These are phyloP conservation scores for Cheiracanthium punctorium DNA, from an alignment of 2,888 invertebrate genomes.

Conservation along the genomic window DNA sequence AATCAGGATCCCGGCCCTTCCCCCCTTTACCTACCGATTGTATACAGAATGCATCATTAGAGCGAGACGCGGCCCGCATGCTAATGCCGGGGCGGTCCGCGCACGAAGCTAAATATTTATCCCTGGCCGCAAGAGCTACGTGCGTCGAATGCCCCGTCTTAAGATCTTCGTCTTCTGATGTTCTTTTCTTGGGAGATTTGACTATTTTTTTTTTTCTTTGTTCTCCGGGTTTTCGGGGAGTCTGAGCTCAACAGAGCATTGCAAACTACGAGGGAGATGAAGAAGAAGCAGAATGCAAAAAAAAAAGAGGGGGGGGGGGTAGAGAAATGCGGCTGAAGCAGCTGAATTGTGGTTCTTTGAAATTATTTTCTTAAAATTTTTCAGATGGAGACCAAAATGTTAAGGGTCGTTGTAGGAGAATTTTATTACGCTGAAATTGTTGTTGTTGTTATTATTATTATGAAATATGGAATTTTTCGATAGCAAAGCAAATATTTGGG, in stretches of 20 bases:
- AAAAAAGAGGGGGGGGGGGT: not conserved
- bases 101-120: slow-evolving; percentile 69
- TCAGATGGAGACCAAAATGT: too few species aligned
- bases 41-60: slow-evolving; percentile 68
- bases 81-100: slow-evolving; percentile 39
- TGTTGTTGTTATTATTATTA: too few species aligned
- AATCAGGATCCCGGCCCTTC: slow-evolving; percentile 53
- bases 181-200: not conserved
- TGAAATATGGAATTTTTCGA: too few species aligned
- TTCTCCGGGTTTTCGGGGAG: not conserved
- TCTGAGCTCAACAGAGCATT: not conserved
- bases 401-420: too few species aligned
- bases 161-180: not conserved
- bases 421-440: too few species aligned
- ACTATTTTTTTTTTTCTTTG: not conserved
- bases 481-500: too few species aligned
- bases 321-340: too few species aligned
- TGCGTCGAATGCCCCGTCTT: slow-evolving; percentile 45
- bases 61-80: slow-evolving; percentile 46
- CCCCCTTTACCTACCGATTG: slow-evolving; percentile 45
- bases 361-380: too few species aligned
- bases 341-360: too few species aligned
- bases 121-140: slow-evolving; percentile 49
- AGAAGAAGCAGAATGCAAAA: not conserved
- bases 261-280: not conserved